These are phyloP conservation scores for Trochalopteron elliotii DNA, from an alignment of 2,113 vertebrate genomes.

Conservation along the genomic window DNA sequence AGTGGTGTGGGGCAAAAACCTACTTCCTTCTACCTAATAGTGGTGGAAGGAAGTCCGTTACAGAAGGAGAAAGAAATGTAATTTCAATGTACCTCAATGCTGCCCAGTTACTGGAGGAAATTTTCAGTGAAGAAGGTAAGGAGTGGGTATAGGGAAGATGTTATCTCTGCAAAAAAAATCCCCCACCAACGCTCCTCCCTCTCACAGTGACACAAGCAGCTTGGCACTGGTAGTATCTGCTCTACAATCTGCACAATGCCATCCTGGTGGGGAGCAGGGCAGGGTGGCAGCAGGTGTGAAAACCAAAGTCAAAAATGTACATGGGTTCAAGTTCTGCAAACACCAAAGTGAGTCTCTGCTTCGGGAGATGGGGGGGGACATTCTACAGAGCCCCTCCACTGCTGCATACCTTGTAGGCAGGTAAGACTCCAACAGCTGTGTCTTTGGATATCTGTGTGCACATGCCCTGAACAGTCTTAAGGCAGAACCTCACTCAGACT, in stretches of 20 bases:
- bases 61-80: neutral
- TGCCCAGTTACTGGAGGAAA: neutral
- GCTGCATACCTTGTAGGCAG: neutral
- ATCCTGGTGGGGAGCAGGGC: neutral
- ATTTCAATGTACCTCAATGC: neutral
- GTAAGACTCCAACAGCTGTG: neutral
- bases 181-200: neutral
- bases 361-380: fast-evolving
- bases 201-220: neutral
- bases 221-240: neutral
- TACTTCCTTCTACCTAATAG: neutral
- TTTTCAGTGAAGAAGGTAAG: neutral
- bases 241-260: neutral
- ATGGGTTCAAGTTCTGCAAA: neutral
- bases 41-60: neutral
- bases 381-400: neutral
- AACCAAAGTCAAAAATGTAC: neutral
- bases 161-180: neutral
- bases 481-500: neutral
- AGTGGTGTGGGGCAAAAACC: neutral
- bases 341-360: neutral
- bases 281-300: neutral
- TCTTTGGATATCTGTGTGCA: neutral
- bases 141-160: fast-evolving
- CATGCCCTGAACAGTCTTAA: neutral